phyloP scores from a whole-genome alignment of 2,797 vertebrate genomes.

The Myotis planiceps region DNA sequence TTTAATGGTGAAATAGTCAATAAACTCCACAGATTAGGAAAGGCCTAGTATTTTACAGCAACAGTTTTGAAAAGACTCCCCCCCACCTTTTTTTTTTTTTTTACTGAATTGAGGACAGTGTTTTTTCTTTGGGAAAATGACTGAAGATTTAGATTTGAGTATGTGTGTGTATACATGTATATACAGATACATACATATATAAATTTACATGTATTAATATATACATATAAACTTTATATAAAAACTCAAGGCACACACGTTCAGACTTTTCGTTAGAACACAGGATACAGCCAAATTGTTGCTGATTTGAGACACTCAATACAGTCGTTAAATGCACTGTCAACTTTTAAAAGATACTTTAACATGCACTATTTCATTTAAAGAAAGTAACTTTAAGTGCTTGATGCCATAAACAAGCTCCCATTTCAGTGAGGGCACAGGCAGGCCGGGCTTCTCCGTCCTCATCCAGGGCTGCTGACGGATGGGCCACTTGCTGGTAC shows the following conservation, averaged over 20 bases:
- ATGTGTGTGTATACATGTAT: fast-evolving
- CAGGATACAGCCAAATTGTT: neutral
- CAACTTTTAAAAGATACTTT: neutral
- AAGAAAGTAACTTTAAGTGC: slow-evolving; percentile 10
- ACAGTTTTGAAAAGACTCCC: neutral
- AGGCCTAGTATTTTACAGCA: neutral
- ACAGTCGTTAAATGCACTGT: neutral
- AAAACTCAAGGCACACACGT: neutral
- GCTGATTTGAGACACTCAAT: neutral
- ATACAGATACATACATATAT: neutral
- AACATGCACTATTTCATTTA: neutral
- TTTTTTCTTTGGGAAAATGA: neutral
- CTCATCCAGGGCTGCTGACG: neutral
- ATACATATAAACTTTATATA: neutral
- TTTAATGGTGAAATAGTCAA: slow-evolving; percentile 40
- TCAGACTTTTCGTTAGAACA: neutral
- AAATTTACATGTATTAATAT: neutral
- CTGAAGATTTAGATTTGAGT: neutral
- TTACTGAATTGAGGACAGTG: neutral
- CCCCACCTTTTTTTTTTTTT: neutral
- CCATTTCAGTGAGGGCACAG: neutral
- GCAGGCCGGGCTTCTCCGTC: neutral
- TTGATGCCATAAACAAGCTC: neutral
- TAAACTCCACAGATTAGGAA: neutral
- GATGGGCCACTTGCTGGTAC: neutral